Evolutionary conservation across 2,113 vertebrate genomes (phyloP).

Genomic region (Lates calcarifer): DNA sequence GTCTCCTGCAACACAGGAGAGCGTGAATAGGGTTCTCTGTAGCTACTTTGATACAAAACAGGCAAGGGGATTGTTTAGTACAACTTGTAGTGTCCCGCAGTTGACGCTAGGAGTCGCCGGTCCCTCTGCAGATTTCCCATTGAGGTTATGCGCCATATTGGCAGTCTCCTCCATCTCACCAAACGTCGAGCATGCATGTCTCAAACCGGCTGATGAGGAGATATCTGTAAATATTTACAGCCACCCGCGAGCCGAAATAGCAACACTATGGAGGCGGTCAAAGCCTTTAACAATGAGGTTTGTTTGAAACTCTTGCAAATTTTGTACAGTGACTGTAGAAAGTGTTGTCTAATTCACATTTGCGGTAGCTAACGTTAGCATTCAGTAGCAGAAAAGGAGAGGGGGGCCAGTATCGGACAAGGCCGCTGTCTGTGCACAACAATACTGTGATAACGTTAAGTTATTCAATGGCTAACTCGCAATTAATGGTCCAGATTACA

Average conservation of each 20-base stretch:
- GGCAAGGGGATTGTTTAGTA: not conserved
- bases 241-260: constrained; percentile 51
- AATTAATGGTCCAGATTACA: rapidly evolving
- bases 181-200: constrained; percentile 78
- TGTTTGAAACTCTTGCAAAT: constrained; percentile 61
- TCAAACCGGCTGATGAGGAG: constrained; percentile 72
- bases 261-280: constrained; percentile 87
- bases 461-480: not conserved
- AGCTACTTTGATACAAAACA: not conserved
- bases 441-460: not conserved
- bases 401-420: constrained; percentile 49
- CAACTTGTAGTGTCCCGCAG: not conserved
- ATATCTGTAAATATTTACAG: constrained; percentile 66
- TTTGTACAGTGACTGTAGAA: not conserved
- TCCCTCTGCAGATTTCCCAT: constrained; percentile 35
- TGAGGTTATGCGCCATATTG: constrained; percentile 84
- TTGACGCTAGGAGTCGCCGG: constrained; percentile 64
- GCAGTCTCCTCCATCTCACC: constrained; percentile 82
- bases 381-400: constrained; percentile 40
- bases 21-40: no score
- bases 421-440: constrained; percentile 67
- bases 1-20: no score
- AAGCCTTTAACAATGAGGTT: constrained; percentile 89
- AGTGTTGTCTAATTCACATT: constrained; percentile 4
- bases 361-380: constrained; percentile 63